These are phyloP conservation scores for Nomada ruficornis DNA, from an alignment of 2,888 invertebrate species.

Conservation along the genomic window DNA sequence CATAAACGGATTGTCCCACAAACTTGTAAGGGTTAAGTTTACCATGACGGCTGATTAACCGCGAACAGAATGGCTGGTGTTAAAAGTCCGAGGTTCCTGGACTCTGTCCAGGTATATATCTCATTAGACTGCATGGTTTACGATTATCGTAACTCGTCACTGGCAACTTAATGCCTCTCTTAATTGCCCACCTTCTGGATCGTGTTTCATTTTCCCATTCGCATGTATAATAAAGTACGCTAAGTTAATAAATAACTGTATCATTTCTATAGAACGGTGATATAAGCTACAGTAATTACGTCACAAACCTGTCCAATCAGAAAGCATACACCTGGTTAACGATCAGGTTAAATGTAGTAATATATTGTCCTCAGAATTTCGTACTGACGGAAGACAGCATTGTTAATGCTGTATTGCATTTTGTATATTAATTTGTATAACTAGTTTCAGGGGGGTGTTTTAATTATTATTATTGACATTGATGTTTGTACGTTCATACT, in stretches of 20 bases:
- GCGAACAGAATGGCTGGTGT: constrained; percentile 22
- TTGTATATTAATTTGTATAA: no score
- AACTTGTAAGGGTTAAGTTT: constrained; percentile 84
- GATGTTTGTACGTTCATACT: no score
- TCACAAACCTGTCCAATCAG: no score
- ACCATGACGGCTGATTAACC: constrained; percentile 76
- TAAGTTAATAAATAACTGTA: background rate
- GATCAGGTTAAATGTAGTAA: no score
- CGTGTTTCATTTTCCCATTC: background rate
- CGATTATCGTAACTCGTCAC: constrained; percentile 27
- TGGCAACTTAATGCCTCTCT: background rate
- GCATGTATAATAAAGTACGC: background rate
- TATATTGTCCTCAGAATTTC: no score
- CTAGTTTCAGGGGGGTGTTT: no score
- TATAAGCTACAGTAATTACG: no score
- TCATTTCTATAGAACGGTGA: no score
- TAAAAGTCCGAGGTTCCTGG: constrained; percentile 22
- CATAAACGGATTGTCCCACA: constrained; percentile 84
- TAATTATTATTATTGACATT: no score
- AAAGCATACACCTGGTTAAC: no score
- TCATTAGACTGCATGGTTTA: constrained; percentile 23
- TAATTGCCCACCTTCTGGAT: constrained; percentile 13
- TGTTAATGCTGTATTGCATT: no score
- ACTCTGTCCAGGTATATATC: constrained; percentile 27
- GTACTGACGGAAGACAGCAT: no score